These are phyloP conservation scores for Drosophila malerkotliana DNA, from an alignment of 1,140 invertebrate species.

Conservation along the genomic window DNA sequence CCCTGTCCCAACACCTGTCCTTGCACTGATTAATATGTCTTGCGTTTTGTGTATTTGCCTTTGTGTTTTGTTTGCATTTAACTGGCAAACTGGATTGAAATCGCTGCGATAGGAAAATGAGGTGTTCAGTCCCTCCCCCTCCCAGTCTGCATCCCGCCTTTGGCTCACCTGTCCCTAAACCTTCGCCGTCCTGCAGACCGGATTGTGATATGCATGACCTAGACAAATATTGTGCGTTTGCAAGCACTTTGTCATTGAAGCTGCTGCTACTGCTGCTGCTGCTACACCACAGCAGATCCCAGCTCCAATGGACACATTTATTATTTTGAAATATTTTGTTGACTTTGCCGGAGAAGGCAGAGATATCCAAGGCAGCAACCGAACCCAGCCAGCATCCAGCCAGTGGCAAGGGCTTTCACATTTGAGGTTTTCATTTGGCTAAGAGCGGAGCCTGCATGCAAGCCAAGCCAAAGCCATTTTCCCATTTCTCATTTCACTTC, in stretches of 20 bases:
- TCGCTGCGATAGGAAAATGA: neutral
- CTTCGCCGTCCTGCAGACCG: conserved; percentile 18
- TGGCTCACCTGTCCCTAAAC: conserved; percentile 4
- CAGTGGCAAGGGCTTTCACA: conserved; percentile 15
- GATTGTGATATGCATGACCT: conserved; percentile 70
- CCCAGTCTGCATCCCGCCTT: neutral
- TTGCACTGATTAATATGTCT: conserved; percentile 75
- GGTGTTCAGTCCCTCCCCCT: neutral
- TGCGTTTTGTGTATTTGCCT: conserved; percentile 61
- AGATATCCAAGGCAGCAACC: conserved; percentile 26
- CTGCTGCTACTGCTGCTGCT: conserved; percentile 5
- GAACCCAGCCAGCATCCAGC: conserved; percentile 2
- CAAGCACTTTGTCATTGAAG: conserved; percentile 73
- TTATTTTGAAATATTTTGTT: conserved; percentile 82
- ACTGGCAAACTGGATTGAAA: conserved; percentile 52
- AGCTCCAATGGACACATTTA: conserved; percentile 67
- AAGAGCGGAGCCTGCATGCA: conserved; percentile 53
- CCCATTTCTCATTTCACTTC: conserved; percentile 52
- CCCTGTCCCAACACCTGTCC: conserved; percentile 15
- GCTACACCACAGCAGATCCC: conserved; percentile 10
- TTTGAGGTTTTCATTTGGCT: conserved; percentile 78
- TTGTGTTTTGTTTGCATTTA: conserved; percentile 74
- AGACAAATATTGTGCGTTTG: conserved; percentile 79
- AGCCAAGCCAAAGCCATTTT: conserved; percentile 10
- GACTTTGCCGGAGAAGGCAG: conserved; percentile 62